Evolutionary conservation across 2,797 vertebrate genomes (phyloP), one percentile per base, ranked within the genome.

Genomic region (Protonibea diacanthus): DNA sequence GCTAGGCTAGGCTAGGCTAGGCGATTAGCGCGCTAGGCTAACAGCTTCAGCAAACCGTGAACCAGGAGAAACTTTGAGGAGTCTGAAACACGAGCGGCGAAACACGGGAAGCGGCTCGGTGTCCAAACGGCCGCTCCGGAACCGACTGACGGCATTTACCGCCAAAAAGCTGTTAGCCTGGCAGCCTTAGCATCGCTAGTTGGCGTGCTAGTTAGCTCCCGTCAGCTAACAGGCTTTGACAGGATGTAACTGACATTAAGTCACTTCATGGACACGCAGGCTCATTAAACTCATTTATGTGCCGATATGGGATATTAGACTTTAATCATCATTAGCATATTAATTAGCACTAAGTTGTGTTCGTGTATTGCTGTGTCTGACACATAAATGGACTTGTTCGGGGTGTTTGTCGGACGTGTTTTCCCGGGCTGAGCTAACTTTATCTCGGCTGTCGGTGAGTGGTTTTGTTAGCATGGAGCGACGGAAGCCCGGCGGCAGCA

Each of bases 381-480:
- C 8, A 67, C 1, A 15, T 18, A 21, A 4, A 21, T 71, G 6
- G 17, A 48, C 51, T 48, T 18, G 9, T 57, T 29, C 2, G 38
- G 8, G 40, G 15, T 33, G 21, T 40, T 66, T 45, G 13, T 25
- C 17, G 3, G n/a, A 6, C 15, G 14, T 5, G 49, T 33, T 18
- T 64, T 13, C 2, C 44, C 1, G 5, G 20, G 13, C 12, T 17
- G n/a, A 63, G 68, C 6, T 1, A 38, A 67, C 74, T 60, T 42
- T 23, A 29, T 42, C 17, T 5, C 38, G 29, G 53, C 61, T 15
- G 65, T 55, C 17, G 51, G 9, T 17, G 38, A 57, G 53, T 8
- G 14, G 49, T 44, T 15, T 0, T 5, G 75, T 65, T 85, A 86
- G 80, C 88, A 95, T 96, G 95, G 94, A 93, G 88, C 85, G 79